These are phyloP conservation scores for Stegana nigrithorax DNA, from an alignment of 2,888 invertebrate genomes.

Conservation along the genomic window DNA sequence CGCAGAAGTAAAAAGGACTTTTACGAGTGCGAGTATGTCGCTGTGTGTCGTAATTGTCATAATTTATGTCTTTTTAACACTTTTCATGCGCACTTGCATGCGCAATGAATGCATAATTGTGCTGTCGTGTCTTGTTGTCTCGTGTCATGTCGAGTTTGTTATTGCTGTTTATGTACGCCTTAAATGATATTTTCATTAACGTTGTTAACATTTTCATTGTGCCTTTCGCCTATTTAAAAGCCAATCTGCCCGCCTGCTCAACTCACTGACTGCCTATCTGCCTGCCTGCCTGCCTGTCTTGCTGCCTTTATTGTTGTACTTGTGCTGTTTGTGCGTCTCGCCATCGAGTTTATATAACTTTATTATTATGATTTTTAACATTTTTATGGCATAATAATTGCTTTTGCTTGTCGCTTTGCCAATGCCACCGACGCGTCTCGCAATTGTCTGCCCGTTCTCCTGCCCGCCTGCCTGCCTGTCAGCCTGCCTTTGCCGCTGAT, in stretches of 20 bases:
- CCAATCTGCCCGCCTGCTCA: not conserved
- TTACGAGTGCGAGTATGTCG: too few species aligned
- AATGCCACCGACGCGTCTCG: not conserved
- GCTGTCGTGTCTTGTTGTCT: too few species aligned
- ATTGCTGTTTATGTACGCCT: not conserved
- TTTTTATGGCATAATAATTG: slow-evolving; percentile 15
- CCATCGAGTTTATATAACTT: slow-evolving; percentile 10
- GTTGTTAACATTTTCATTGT: slow-evolving; percentile 56
- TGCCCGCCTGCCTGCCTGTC: not conserved
- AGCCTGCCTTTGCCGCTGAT: not conserved
- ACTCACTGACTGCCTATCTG: too few species aligned
- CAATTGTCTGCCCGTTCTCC: not conserved
- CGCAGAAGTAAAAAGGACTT: too few species aligned
- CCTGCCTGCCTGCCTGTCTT: too few species aligned
- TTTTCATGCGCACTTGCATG: too few species aligned
- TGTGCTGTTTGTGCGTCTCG: too few species aligned
- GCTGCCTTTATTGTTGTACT: too few species aligned
- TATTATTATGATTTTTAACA: not conserved
- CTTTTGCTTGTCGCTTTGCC: not conserved
- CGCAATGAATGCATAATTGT: too few species aligned
- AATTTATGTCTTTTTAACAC: too few species aligned
- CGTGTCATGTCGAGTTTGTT: too few species aligned
- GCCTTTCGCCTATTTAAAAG: slow-evolving; percentile 32
- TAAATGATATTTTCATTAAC: slow-evolving; percentile 54
- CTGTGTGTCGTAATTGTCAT: too few species aligned